These are phyloP conservation scores for Anarsia innoxiella DNA, from an alignment of 2,888 invertebrate species.

Conservation along the genomic window DNA sequence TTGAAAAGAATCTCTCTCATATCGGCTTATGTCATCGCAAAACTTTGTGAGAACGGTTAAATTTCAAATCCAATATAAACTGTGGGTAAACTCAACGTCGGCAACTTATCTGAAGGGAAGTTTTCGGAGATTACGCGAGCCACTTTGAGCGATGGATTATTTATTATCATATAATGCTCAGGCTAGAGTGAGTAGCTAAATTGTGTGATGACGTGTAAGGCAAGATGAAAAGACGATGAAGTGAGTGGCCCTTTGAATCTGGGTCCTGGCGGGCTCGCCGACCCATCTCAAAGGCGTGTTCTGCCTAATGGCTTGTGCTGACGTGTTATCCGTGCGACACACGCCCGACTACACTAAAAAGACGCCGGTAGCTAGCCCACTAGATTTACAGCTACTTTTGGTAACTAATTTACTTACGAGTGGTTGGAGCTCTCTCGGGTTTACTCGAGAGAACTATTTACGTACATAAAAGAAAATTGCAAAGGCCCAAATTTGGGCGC, in stretches of 20 bases:
- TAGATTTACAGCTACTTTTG: conserved; percentile 12
- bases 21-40: conserved; percentile 36
- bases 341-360: conserved; percentile 27
- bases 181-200: conserved; percentile 10
- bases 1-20: conserved; percentile 30
- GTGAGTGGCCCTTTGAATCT: conserved; percentile 41
- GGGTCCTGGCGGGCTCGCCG: conserved; percentile 27
- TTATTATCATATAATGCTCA: conserved; percentile 29
- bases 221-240: conserved; percentile 53
- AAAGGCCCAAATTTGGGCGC: neutral
- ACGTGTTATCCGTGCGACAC: conserved; percentile 37
- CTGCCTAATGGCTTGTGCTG: conserved; percentile 51
- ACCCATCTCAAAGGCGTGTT: conserved; percentile 23
- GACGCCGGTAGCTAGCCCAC: conserved; percentile 16
- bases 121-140: conserved; percentile 31
- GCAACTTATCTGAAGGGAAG: conserved; percentile 35
- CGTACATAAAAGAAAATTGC: neutral
- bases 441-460: neutral
- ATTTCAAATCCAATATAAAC: conserved; percentile 52
- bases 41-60: conserved; percentile 33
- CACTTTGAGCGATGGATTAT: conserved; percentile 36
- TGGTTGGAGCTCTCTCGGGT: conserved; percentile 4
- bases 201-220: conserved; percentile 36
- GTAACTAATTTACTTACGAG: conserved; percentile 10
- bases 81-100: conserved; percentile 33